Evolutionary conservation across 1,140 invertebrate species (phyloP).

Genomic region (Dysdera silvatica): DNA sequence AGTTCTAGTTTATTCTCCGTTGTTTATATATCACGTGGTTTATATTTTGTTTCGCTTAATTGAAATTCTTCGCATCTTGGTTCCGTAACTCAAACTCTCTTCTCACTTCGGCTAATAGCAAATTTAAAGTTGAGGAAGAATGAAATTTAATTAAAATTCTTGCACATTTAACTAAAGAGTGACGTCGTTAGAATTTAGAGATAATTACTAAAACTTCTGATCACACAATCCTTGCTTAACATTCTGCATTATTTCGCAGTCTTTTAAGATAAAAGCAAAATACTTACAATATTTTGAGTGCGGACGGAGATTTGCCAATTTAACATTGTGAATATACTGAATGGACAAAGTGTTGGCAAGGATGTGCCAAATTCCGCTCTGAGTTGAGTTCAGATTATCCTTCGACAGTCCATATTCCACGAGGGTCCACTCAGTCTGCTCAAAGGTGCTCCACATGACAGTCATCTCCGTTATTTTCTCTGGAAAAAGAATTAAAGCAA

Average conservation of each 20-base stretch:
- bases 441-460: conserved; percentile 80
- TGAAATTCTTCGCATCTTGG: too few species aligned
- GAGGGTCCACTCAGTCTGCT: conserved; percentile 57
- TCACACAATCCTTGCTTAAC: conserved; percentile 6
- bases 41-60: too few species aligned
- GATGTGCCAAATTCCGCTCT: conserved; percentile 49
- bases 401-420: conserved; percentile 64
- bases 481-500: conserved; percentile 66
- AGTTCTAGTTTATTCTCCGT: too few species aligned
- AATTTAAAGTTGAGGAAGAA: too few species aligned
- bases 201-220: not conserved
- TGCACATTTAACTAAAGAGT: too few species aligned
- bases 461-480: conserved; percentile 55
- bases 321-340: conserved; percentile 66
- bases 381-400: conserved; percentile 25
- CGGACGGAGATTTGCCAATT: conserved; percentile 51
- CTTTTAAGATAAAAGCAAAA: conserved; percentile 8
- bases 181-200: not conserved
- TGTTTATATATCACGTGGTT: too few species aligned
- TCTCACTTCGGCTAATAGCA: too few species aligned
- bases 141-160: too few species aligned
- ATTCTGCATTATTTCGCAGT: conserved; percentile 10
- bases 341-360: conserved; percentile 49
- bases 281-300: conserved; percentile 56
- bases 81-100: too few species aligned